phyloP scores from a whole-genome alignment of 2,888 invertebrate species.

The Thyatira batis region DNA sequence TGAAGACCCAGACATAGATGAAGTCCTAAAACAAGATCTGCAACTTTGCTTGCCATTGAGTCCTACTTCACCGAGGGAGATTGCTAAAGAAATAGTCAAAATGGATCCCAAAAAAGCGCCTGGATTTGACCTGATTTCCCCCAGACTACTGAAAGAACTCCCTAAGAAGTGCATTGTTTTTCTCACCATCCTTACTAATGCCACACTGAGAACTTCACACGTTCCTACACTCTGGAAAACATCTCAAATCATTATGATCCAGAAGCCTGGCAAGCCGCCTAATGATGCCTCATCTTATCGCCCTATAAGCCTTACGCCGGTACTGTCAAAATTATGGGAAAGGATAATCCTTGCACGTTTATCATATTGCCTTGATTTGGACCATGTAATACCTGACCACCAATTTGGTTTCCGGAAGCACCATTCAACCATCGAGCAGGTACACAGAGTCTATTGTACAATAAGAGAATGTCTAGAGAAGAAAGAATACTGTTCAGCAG shows the following conservation, averaged over 20 bases:
- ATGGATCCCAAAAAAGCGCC: neutral
- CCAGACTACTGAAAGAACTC: neutral
- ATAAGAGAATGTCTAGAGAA: too few species aligned
- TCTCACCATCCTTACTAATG: neutral
- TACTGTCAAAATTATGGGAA: constrained; percentile 15
- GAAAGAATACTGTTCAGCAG: too few species aligned
- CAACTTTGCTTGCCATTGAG: neutral
- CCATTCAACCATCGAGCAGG: too few species aligned
- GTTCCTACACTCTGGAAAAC: neutral
- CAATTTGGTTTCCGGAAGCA: constrained; percentile 18
- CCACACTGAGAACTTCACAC: neutral
- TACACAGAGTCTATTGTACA: too few species aligned
- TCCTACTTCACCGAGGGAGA: neutral
- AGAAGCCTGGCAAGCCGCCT: neutral
- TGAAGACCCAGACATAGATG: neutral
- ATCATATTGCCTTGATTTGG: neutral
- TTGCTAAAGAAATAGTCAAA: neutral
- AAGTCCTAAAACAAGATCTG: neutral
- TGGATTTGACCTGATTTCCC: neutral
- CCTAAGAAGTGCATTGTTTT: neutral
- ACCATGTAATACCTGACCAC: constrained; percentile 8
- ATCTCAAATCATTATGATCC: neutral
- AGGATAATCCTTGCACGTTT: constrained; percentile 9
- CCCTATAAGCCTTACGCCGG: constrained; percentile 15
- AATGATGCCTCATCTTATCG: constrained; percentile 14